Evolutionary conservation across 2,888 invertebrate species (phyloP).

Genomic region (Drosophila longiperda): DNA sequence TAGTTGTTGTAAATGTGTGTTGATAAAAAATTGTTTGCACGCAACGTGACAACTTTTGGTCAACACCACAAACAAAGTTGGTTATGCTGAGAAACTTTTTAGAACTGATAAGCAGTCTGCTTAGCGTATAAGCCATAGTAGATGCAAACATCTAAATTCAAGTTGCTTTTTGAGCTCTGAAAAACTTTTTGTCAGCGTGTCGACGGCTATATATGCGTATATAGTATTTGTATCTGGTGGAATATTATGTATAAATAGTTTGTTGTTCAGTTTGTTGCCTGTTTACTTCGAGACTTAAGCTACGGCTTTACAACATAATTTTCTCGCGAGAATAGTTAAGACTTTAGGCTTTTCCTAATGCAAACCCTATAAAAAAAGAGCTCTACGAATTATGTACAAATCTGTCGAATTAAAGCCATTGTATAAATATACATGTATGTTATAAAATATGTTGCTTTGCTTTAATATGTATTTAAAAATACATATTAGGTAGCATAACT

Average conservation of each 20-base stretch:
- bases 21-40: constrained; percentile 47
- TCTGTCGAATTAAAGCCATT: neutral
- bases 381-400: neutral
- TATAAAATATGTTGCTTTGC: neutral
- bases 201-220: constrained; percentile 13
- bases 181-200: constrained; percentile 42
- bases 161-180: constrained; percentile 41
- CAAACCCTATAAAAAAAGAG: neutral
- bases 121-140: constrained; percentile 38
- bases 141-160: constrained; percentile 56
- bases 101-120: constrained; percentile 45
- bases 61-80: constrained; percentile 50
- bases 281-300: constrained; percentile 28
- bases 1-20: constrained; percentile 38
- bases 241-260: constrained; percentile 22
- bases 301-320: constrained; percentile 14
- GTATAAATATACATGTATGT: neutral
- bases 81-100: constrained; percentile 56
- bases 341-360: neutral
- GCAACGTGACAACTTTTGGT: constrained; percentile 58
- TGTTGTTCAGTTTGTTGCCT: constrained; percentile 18
- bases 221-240: constrained; percentile 6
- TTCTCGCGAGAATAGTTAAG: constrained; percentile 11
- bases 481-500: neutral
- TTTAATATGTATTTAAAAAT: neutral